Evolutionary conservation across 2,888 invertebrate species (phyloP).

Genomic region (Idaea dimidiata): DNA sequence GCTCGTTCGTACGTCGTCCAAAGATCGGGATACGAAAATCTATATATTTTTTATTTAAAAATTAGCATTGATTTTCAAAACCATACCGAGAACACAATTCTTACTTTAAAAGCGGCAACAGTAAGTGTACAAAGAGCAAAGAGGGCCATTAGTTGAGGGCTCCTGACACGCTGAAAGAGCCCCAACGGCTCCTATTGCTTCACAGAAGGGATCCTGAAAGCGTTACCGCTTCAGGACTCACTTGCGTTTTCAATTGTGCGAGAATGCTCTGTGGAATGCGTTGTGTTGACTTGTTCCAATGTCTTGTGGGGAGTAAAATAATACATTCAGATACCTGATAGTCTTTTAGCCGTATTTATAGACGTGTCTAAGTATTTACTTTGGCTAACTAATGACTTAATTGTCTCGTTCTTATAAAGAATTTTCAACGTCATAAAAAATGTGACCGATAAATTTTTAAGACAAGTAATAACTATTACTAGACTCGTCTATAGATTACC

Average conservation of each 20-base stretch:
- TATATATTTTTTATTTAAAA: neutral
- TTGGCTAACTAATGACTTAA: no score
- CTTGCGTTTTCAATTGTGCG: neutral
- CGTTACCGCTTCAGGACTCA: neutral
- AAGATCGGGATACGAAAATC: no score
- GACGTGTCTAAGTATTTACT: no score
- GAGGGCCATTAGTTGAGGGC: constrained; percentile 56
- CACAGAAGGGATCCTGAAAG: neutral
- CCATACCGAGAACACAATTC: constrained; percentile 10
- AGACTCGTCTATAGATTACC: no score
- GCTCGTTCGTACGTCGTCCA: no score
- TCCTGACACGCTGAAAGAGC: constrained; percentile 53
- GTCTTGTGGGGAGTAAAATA: neutral
- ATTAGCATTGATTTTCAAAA: constrained; percentile 19
- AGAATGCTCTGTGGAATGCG: neutral
- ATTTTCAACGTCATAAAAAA: no score
- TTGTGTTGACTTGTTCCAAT: neutral
- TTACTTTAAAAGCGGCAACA: constrained; percentile 42
- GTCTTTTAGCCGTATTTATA: no score
- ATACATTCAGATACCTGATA: no score
- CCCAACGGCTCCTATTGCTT: constrained; percentile 23
- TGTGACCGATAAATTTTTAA: no score
- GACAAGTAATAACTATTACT: no score
- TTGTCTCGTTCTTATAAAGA: no score
- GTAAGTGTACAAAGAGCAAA: constrained; percentile 38